Conservation (phyloP, 2,113 vertebrate species). For the Brachyhypopomus gauderio region DNA sequence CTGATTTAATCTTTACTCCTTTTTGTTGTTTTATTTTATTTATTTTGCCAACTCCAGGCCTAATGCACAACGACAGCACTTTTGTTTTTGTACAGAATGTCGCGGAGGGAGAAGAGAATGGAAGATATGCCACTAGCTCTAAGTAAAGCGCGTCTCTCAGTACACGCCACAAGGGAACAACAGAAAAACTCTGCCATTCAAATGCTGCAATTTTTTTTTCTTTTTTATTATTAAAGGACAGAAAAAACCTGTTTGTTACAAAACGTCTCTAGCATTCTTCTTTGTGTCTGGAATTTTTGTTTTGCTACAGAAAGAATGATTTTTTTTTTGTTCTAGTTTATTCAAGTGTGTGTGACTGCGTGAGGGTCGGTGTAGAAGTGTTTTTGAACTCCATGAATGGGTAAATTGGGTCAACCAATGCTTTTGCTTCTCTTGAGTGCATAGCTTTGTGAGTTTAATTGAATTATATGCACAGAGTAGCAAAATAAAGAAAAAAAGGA, state of each 20-base stretch:
- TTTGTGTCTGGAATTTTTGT: constrained; percentile 78
- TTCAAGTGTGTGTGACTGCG: constrained; percentile 58
- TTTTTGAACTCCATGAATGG: constrained; percentile 71
- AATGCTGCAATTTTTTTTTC: constrained; percentile 81
- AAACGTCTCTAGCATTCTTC: constrained; percentile 76
- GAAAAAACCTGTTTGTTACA: constrained; percentile 80
- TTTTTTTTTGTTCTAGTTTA: constrained; percentile 70
- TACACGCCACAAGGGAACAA: constrained; percentile 80
- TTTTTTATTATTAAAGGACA: constrained; percentile 77
- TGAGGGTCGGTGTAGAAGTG: constrained; percentile 46
- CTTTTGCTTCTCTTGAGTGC: constrained; percentile 83
- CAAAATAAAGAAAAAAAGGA: constrained; percentile 67
- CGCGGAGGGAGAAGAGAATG: constrained; percentile 80
- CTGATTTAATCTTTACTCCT: constrained; percentile 74
- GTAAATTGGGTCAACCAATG: constrained; percentile 75
- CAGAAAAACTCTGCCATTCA: constrained; percentile 83
- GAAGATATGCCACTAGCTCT: constrained; percentile 84
- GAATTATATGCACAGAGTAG: constrained; percentile 86
- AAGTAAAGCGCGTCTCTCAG: constrained; percentile 82
- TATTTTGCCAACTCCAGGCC: constrained; percentile 91
- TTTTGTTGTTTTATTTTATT: constrained; percentile 74
- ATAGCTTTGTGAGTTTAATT: constrained; percentile 83
- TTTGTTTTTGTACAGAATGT: constrained; percentile 87
- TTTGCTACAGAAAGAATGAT: constrained; percentile 83
- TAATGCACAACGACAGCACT: constrained; percentile 93